Percentiles rank a stretch among this genome's conserved stretches.
These are phyloP conservation scores for Corythornis cristatus DNA, from an alignment of 2,113 vertebrate genomes.

Conservation along the genomic window DNA sequence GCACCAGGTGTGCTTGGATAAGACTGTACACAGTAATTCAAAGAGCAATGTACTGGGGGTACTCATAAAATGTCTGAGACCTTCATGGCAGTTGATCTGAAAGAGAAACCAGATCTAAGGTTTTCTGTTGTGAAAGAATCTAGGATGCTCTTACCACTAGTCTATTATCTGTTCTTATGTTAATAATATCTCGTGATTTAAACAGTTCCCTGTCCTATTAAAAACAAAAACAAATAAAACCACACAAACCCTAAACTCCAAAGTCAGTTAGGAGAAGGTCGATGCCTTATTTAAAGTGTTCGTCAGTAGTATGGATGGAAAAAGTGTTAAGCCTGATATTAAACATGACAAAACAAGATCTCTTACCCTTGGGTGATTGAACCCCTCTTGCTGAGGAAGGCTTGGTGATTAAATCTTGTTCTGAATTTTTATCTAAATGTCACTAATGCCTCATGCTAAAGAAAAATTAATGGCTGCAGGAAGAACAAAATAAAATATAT, in stretches of 20 bases:
- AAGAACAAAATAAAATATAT: neutral
- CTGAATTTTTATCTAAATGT: neutral
- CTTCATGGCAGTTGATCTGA: neutral
- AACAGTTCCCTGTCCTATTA: neutral
- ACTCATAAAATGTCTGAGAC: neutral
- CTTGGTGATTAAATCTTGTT: neutral
- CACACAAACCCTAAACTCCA: accelerated
- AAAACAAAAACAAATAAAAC: neutral
- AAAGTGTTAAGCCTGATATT: neutral
- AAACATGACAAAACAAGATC: neutral
- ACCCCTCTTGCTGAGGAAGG: neutral
- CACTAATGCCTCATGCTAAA: neutral
- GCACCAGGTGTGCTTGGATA: neutral
- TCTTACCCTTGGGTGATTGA: neutral
- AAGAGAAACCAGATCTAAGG: neutral
- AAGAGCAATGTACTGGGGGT: neutral
- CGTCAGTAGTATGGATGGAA: neutral
- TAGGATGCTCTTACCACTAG: neutral
- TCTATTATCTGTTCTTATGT: neutral
- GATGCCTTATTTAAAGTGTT: neutral
- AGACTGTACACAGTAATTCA: neutral
- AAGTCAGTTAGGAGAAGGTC: neutral
- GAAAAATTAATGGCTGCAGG: neutral
- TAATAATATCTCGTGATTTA: neutral
- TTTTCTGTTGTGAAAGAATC: neutral